Base-by-base conservation (phyloP, 2,113 vertebrate species). In the Aspiorhynchus laticeps region DNA sequence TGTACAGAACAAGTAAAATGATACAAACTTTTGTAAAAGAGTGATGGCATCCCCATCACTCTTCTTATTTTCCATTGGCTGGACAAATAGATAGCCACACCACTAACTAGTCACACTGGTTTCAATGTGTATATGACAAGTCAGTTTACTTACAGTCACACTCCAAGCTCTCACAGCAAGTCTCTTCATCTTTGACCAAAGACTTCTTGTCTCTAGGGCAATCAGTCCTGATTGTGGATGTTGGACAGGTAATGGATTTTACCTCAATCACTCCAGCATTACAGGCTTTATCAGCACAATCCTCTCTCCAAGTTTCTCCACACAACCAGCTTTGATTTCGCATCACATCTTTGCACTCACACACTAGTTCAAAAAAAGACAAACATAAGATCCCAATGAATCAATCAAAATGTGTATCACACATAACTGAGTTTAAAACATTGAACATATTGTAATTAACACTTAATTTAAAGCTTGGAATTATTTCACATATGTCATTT, bases 111-210 rank as follows among this genome's bases (percentile, higher is more conserved):
- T 73, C 17, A 7, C n/a, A 26, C 9, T 41, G 9, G 5, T n/a
- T n/a, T 11, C 9, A 36, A 53, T 11, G 21, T 75, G 15, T 59
- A 15, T 6, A 76, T 76, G 15, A 71, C 46, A 2, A 19, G 5
- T 4, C 4, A 41, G 53, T 56, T 53, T 53, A 94, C 95, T 94
- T 85, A 96, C 95, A 95, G 80, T 95, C 90, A 91, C 95, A 96
- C 36, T 88, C 84, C 86, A 88, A 92, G 17, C 41, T 89, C 53
- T 92, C 86, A 90, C 94, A 95, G 90, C 94, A 95, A 80, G 86
- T 81, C 15, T 87, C 51, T 77, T 89, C 91, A 56, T 94, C 90
- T 2, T 12, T 85, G 31, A 95, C 90, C 24, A 87, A 90, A 11
- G 41, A 48, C 19, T 59, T 36, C 11, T 43, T 81, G 11, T 43